phyloP scores from a whole-genome alignment of 2,113 vertebrate species.

The Cinclus cinclus region DNA sequence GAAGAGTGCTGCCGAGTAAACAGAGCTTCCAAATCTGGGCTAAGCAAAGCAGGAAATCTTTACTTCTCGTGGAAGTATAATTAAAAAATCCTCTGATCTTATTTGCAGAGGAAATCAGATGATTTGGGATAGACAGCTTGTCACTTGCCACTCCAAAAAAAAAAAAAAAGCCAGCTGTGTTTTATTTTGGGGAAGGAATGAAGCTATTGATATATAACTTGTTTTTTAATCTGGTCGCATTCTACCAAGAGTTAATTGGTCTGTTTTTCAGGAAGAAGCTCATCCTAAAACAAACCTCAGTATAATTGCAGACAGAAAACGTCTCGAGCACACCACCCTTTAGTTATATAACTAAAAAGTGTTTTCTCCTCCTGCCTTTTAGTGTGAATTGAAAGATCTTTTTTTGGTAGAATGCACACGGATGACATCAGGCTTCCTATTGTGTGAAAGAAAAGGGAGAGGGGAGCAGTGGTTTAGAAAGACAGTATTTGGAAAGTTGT shows the following conservation, averaged over 20 bases:
- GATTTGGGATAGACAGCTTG: background rate
- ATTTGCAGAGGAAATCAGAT: background rate
- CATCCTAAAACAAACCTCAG: background rate
- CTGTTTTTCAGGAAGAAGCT: constrained; percentile 34
- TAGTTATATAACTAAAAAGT: constrained; percentile 30
- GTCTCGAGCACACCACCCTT: background rate
- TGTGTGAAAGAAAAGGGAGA: background rate
- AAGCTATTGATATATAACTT: background rate
- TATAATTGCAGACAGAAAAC: background rate
- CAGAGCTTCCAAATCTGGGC: background rate
- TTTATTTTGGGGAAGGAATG: background rate
- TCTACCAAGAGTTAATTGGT: background rate
- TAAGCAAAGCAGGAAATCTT: background rate
- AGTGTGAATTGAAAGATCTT: background rate
- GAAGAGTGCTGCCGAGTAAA: background rate
- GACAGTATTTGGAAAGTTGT: background rate
- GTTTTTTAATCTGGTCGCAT: background rate
- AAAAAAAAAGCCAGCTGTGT: background rate
- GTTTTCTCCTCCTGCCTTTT: background rate
- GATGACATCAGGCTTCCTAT: background rate
- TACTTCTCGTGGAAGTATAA: background rate
- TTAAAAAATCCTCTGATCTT: background rate
- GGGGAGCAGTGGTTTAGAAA: background rate
- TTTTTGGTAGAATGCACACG: background rate
- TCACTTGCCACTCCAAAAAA: fast-evolving